Base-by-base conservation (phyloP, 1,140 invertebrate species). In the Nylanderia fulva region DNA sequence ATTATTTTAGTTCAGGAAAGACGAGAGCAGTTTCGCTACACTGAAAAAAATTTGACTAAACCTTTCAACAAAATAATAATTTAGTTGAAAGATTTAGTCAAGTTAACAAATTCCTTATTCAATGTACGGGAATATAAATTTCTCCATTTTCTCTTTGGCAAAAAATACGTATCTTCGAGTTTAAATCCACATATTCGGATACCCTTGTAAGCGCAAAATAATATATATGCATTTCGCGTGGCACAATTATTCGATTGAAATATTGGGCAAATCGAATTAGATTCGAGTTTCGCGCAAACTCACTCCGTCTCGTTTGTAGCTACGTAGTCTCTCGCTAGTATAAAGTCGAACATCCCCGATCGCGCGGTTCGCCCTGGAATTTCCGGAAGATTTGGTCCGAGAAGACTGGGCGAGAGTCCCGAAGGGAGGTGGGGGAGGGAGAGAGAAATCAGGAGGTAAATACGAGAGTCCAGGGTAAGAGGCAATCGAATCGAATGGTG, bases 401-500 rank as follows among this genome's bases (percentile, higher is more conserved):
- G 52, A n/a, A 71, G 24, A 76, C 63, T 9, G 69, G 18, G 66
- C 11, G 13, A n/a, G n/a, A n/a, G n/a, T n/a, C n/a, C n/a, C 29
- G 29, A 18, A 39, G 24, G 15, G 33, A n/a, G n/a, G 11, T 66
- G 2, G 69, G 15, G 54, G 56, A 61, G 85, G 75, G 58, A 54
- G 86, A 90, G n/a, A 89, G 88, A 89, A 89, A 87, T 89, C 88
- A 82, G 77, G 52, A 82, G 85, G 90, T 93, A 92, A 92, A 91
- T 89, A 84, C 85, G 85, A 84, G 74, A 89, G 88, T 86, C 87
- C 74, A 89, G 75, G 88, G 90, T 93, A 93, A 93, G 92, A 93
- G 90, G 92, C 89, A 88, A 88, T 92, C 91, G 91, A 88, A 88
- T 92, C 88, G 91, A 93, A 91, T 89, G 75, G 88, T 83, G 92